Percentiles rank a stretch among this genome's conserved stretches.
Evolutionary conservation across 2,797 vertebrate species (phyloP).

Genomic region (Lerista edwardsae): DNA sequence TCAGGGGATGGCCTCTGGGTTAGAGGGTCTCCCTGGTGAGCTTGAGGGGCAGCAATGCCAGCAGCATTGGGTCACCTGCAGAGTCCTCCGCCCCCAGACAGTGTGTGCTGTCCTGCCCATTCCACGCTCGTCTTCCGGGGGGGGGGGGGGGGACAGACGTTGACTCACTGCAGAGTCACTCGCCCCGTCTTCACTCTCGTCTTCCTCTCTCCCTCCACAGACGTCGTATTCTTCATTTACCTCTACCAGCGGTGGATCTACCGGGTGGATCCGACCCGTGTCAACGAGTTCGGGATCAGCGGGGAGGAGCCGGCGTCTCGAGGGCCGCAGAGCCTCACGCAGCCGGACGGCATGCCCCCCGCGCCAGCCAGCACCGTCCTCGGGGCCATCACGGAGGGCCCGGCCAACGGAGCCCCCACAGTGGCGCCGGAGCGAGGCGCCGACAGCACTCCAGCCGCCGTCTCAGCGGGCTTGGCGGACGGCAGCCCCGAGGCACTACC

Average conservation of each 20-base stretch:
- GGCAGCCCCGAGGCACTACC: neutral
- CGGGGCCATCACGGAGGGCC: neutral
- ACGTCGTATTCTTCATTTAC: conserved; percentile 96
- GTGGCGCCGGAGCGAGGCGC: neutral
- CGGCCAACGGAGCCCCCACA: neutral
- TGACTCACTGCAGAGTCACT: too few species aligned
- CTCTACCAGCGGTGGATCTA: conserved; percentile 98
- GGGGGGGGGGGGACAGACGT: too few species aligned
- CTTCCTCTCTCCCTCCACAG: conserved; percentile 63
- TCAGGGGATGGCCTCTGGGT: too few species aligned
- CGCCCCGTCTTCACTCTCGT: fast-evolving
- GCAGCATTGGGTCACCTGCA: too few species aligned
- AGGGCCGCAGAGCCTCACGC: conserved; percentile 37
- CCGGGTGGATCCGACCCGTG: conserved; percentile 89
- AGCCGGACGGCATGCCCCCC: neutral
- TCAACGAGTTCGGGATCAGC: conserved; percentile 93
- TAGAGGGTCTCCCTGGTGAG: too few species aligned
- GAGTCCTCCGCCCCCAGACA: too few species aligned
- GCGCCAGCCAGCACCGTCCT: neutral
- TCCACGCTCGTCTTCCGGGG: too few species aligned
- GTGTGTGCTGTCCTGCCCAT: too few species aligned
- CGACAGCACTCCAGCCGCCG: neutral
- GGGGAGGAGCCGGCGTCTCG: conserved; percentile 75
- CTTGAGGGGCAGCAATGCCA: too few species aligned
- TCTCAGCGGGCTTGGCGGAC: neutral